Evolutionary conservation across 2,797 vertebrate genomes (phyloP), one percentile per base, ranked within the genome.

Genomic region (Agapornis canus): DNA sequence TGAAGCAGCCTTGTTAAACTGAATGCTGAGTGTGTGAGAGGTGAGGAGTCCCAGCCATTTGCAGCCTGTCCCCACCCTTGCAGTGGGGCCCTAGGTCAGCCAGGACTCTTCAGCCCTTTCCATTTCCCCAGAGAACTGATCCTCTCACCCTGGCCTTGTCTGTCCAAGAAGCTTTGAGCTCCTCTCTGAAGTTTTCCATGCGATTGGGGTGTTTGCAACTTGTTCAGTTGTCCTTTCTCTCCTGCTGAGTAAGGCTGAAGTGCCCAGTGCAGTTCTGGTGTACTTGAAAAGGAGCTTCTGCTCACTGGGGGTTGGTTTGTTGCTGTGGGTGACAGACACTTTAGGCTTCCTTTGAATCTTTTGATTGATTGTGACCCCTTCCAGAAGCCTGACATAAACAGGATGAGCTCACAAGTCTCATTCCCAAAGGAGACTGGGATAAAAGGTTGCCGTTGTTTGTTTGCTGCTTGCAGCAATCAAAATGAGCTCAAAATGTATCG

Each of bases 401-500:
- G 78, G 54, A 89, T 72, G 83, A 92, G 75, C 70, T 94, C 37
- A 49, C 80, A 40, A 15, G 37, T 89, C 54, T n/a, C 26, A 39
- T 76, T 90, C 86, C 75, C 40, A 23, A 11, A 66, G 59, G 32
- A 51, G 15, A 35, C 21, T 2, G 5, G 48, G 59, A 59, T 76
- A 63, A 89, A 90, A 91, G 70, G 31, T 57, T 76, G n/a, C 42
- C 48, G 54, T 75, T 66, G n/a, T 82, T 82, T 89, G 31, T 45
- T 73, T 81, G 77, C 56, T 93, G 65, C 52, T 88, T 45, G 60
- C 37, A 86, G 83, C 37, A 25, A 0, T 65, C 5, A 2, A 35
- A 75, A 4, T 5, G 25, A 37, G 43, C 64, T 52, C 31, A 16
- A 3, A 20, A 43, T 0, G 0, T 9, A 15, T 45, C 3, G 3